A percentile compares a stretch with the other conserved stretches of the same genome.
Evolutionary conservation across 2,113 vertebrate genomes (phyloP).

Genomic region (Gallinago undulata): DNA sequence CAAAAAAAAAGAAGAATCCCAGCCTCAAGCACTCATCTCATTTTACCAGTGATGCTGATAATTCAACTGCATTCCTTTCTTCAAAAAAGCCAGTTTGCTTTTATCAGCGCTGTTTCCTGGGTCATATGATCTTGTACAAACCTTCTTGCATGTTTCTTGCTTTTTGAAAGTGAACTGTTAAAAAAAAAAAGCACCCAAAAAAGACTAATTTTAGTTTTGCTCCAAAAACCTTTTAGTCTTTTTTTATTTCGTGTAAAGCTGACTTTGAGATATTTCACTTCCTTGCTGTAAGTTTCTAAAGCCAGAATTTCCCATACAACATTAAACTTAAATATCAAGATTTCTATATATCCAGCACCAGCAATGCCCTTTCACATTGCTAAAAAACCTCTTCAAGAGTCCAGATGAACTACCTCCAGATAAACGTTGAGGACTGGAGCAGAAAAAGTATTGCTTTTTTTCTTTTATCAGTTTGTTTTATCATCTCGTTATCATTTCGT

Average conservation of each 20-base stretch:
- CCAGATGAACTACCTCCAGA: neutral
- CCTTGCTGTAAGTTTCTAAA: neutral
- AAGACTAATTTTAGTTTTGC: neutral
- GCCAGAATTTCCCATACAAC: neutral
- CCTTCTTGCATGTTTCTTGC: constrained; percentile 72
- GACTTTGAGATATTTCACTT: neutral
- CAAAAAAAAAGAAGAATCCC: neutral
- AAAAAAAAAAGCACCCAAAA: constrained; percentile 3
- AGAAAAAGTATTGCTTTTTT: neutral
- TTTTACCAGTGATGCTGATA: constrained; percentile 88
- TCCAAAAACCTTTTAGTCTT: neutral
- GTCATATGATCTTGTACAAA: constrained; percentile 78
- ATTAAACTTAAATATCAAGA: neutral
- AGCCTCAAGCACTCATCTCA: neutral
- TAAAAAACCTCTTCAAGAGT: neutral
- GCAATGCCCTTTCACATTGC: neutral
- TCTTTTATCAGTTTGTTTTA: neutral
- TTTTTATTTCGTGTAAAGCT: neutral
- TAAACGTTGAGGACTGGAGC: neutral
- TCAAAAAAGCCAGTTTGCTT: constrained; percentile 82
- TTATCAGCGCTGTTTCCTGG: constrained; percentile 65
- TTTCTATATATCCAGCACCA: neutral
- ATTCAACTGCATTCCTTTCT: constrained; percentile 86
- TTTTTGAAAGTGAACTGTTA: constrained; percentile 84
- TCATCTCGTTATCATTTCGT: neutral